Conservation (phyloP, 2,888 invertebrate genomes). For the Apodemia zela region DNA sequence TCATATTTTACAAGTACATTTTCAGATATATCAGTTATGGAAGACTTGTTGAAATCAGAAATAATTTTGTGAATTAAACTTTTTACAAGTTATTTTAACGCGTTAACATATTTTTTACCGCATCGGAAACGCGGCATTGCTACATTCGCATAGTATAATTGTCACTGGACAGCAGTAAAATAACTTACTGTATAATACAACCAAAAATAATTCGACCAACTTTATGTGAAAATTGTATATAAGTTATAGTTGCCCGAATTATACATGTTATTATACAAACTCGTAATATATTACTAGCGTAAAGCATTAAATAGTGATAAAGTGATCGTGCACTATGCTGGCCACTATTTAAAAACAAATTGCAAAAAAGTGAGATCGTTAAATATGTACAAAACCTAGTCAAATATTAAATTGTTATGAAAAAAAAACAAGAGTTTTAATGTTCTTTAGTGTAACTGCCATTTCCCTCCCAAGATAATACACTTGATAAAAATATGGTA, state of each 20-base stretch:
- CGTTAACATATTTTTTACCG: no score
- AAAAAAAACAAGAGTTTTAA: not conserved
- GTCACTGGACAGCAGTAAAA: not conserved
- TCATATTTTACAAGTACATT: no score
- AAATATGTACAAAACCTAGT: not conserved
- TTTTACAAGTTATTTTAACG: no score
- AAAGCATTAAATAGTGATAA: constrained; percentile 10
- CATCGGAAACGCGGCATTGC: not conserved
- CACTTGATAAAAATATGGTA: no score
- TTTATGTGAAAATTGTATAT: not conserved
- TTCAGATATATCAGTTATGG: no score
- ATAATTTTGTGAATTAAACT: no score
- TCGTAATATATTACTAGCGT: not conserved
- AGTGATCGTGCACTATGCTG: not conserved
- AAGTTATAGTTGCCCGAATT: not conserved
- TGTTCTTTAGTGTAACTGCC: no score
- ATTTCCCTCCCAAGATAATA: no score
- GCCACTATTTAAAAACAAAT: not conserved
- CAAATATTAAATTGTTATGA: not conserved
- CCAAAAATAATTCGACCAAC: constrained; percentile 2
- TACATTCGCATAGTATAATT: not conserved
- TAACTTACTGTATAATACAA: not conserved
- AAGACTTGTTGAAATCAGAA: no score
- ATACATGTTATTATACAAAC: constrained; percentile 3
- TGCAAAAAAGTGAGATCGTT: no score